phyloP scores from a whole-genome alignment of 2,797 vertebrate species.

The Sciurus carolinensis region DNA sequence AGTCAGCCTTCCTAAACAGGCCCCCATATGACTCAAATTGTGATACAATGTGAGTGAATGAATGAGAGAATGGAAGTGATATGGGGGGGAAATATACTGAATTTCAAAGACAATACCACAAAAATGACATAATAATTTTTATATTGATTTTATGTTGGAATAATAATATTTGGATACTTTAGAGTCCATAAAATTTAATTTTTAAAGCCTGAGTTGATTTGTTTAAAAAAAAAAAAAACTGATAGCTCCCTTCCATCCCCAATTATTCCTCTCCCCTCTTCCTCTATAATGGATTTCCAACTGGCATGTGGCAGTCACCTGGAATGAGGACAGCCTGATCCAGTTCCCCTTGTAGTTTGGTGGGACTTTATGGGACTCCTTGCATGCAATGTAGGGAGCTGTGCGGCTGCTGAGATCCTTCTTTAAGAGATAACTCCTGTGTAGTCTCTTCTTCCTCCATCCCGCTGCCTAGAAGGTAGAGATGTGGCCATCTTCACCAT shows the following conservation, averaged over 20 bases:
- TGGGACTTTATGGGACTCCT: not conserved
- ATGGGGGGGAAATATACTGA: not conserved
- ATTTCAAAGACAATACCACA: not conserved
- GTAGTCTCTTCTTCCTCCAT: conserved; percentile 3
- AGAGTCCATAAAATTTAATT: conserved; percentile 18
- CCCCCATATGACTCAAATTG: not conserved
- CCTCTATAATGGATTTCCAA: conserved; percentile 33
- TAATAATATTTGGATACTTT: not conserved
- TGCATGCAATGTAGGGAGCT: not conserved
- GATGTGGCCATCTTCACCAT: not conserved
- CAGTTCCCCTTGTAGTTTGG: conserved; percentile 9
- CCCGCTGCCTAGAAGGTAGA: not conserved
- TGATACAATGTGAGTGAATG: not conserved
- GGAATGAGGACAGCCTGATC: not conserved
- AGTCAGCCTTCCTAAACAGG: not conserved
- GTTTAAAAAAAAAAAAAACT: conserved; percentile 18
- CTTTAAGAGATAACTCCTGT: not conserved
- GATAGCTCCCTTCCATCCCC: too few relatives aligned
- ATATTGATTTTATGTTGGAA: not conserved
- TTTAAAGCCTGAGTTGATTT: not conserved
- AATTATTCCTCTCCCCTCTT: not conserved
- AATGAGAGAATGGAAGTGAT: not conserved
- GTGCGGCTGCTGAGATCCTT: not conserved
- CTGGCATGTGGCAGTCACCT: not conserved
- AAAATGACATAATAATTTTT: not conserved